Evolutionary conservation across 2,113 vertebrate genomes (phyloP).

Genomic region (Hippopotamus amphibius): DNA sequence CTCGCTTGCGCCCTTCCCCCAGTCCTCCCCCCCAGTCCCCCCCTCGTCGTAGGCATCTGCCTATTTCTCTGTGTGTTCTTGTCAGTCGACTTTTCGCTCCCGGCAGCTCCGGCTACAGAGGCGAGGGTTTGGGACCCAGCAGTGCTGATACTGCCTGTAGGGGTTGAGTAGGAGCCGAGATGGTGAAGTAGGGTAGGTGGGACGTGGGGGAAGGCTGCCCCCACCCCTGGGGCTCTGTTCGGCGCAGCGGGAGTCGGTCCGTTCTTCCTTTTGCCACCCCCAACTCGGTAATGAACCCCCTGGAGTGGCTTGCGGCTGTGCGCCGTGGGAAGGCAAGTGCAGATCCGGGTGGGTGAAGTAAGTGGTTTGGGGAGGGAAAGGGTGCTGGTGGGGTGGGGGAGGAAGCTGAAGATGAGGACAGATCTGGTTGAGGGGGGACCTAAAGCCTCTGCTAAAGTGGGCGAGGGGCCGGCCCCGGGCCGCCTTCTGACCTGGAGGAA

Average conservation of each 20-base stretch:
- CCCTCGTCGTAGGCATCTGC: slow-evolving; percentile 16
- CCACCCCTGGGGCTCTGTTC: not conserved
- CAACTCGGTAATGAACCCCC: slow-evolving; percentile 45
- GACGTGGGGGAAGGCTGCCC: slow-evolving; percentile 8
- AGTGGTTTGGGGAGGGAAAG: slow-evolving; percentile 37
- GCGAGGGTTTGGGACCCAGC: slow-evolving; percentile 60
- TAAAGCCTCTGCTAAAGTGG: not conserved
- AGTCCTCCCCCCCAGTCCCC: not conserved
- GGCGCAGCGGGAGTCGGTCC: not conserved
- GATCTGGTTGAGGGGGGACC: not conserved
- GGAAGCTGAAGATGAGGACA: not conserved
- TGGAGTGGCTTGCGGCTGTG: slow-evolving; percentile 48
- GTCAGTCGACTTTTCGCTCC: slow-evolving; percentile 67
- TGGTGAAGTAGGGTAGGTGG: slow-evolving; percentile 66
- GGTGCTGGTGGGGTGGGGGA: not conserved
- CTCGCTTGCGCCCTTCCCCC: slow-evolving; percentile 56
- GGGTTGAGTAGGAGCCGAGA: not conserved
- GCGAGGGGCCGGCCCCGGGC: not conserved
- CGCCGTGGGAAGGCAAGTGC: slow-evolving; percentile 43
- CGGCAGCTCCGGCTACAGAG: slow-evolving; percentile 41
- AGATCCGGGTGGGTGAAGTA: slow-evolving; percentile 64
- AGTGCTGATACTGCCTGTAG: not conserved
- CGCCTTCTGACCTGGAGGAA: not conserved
- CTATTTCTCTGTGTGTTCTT: not conserved
- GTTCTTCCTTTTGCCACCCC: not conserved